A percentile compares a stretch with the other conserved stretches of the same genome.
phyloP scores from a whole-genome alignment of 1,140 invertebrate genomes.

The Steinernema feltiae region DNA sequence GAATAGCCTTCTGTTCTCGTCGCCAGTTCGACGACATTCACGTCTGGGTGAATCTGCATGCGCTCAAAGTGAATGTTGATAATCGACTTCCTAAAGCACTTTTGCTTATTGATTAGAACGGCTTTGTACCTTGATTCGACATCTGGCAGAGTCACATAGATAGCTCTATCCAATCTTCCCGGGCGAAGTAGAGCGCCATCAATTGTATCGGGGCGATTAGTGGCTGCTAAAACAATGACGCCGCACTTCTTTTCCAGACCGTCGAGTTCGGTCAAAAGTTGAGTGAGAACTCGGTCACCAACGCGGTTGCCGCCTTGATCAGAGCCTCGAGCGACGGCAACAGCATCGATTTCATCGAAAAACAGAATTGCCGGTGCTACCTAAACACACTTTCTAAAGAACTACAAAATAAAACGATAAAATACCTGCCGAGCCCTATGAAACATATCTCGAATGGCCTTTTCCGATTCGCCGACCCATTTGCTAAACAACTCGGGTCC shows the following conservation, averaged over 20 bases:
- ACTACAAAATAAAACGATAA: constrained; percentile 12
- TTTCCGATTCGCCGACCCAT: constrained; percentile 95
- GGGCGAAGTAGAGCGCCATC: constrained; percentile 80
- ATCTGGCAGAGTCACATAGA: constrained; percentile 81
- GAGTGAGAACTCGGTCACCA: constrained; percentile 72
- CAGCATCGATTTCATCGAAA: constrained; percentile 94
- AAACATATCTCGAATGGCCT: constrained; percentile 82
- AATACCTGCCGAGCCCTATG: constrained; percentile 71
- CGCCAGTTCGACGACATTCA: constrained; percentile 67
- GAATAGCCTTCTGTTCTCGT: constrained; percentile 71
- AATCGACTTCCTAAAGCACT: constrained; percentile 66
- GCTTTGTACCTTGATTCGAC: constrained; percentile 62
- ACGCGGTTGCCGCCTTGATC: constrained; percentile 59
- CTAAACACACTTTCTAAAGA: constrained; percentile 24
- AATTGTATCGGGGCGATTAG: constrained; percentile 86
- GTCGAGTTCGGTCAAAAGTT: constrained; percentile 81
- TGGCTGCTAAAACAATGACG: constrained; percentile 88
- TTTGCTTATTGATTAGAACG: not conserved
- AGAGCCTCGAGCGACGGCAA: constrained; percentile 63
- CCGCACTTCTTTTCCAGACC: constrained; percentile 76
- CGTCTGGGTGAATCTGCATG: constrained; percentile 65
- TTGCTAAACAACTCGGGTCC: constrained; percentile 81
- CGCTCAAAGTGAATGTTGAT: constrained; percentile 64
- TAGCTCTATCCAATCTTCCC: constrained; percentile 76
- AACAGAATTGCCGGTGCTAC: constrained; percentile 90